A percentile compares a stretch with the other conserved stretches of the same genome.
Conservation (phyloP, 2,113 vertebrate genomes). For the Platysternon megacephalum region DNA sequence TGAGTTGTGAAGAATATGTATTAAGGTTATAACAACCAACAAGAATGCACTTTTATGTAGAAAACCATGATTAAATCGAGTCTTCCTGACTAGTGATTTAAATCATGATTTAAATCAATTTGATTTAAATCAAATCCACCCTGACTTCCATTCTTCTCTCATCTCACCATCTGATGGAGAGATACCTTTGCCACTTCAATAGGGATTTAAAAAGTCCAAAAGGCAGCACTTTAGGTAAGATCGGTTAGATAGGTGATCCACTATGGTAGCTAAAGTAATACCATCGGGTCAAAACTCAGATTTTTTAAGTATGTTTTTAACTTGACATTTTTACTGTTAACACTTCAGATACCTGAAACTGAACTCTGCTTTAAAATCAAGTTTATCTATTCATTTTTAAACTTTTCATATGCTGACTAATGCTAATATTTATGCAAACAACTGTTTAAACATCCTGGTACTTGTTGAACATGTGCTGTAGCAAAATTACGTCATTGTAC, state of each 20-base stretch:
- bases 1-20: too few relatives aligned
- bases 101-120: too few relatives aligned
- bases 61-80: too few relatives aligned
- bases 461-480: background rate
- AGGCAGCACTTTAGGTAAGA: background rate
- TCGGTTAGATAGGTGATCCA: background rate
- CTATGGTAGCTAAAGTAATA: background rate
- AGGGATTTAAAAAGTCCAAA: background rate
- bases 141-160: constrained; percentile 23
- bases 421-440: background rate
- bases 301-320: background rate
- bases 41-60: too few relatives aligned
- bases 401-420: background rate
- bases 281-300: background rate
- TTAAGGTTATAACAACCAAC: too few relatives aligned
- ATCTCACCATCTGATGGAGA: background rate
- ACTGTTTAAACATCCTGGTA: background rate
- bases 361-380: background rate
- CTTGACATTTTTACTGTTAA: background rate
- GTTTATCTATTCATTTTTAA: background rate
- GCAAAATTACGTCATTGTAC: background rate
- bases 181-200: background rate
- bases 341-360: background rate
- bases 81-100: too few relatives aligned
- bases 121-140: too few relatives aligned